Evolutionary conservation across 2,113 vertebrate genomes (phyloP).

Genomic region (Sylvietta virens): DNA sequence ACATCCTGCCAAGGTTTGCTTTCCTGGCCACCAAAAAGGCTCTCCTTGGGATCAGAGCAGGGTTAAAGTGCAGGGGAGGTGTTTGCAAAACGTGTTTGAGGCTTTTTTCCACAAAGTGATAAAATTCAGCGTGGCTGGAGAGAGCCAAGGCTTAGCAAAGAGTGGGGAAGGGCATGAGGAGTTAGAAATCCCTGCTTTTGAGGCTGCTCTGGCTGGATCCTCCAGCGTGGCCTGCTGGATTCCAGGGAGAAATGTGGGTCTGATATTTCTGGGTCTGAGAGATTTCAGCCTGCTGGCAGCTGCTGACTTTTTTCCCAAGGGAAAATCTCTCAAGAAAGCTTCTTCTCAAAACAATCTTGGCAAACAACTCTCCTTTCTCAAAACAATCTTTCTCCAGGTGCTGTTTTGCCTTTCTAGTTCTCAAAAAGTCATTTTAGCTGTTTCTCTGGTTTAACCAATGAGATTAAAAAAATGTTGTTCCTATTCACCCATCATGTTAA

Average conservation of each 20-base stretch:
- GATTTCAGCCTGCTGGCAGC: too few relatives aligned
- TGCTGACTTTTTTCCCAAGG: too few relatives aligned
- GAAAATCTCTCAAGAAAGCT: too few relatives aligned
- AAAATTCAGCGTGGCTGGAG: not conserved
- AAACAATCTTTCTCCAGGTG: too few relatives aligned
- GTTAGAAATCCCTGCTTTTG: not conserved
- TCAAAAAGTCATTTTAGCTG: too few relatives aligned
- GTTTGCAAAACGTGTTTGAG: not conserved
- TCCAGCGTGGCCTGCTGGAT: fast-evolving
- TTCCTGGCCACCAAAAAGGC: not conserved
- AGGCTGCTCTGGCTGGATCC: not conserved
- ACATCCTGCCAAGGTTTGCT: fast-evolving
- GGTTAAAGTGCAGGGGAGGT: not conserved
- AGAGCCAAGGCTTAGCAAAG: not conserved
- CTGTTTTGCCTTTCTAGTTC: too few relatives aligned
- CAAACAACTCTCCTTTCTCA: too few relatives aligned
- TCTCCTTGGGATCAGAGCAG: not conserved
- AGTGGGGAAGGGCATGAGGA: not conserved
- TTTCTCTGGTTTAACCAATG: too few relatives aligned
- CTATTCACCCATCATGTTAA: too few relatives aligned
- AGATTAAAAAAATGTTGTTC: too few relatives aligned
- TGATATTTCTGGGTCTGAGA: too few relatives aligned
- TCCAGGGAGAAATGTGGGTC: not conserved
- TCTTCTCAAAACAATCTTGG: too few relatives aligned
- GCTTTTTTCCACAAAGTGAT: not conserved